A percentile compares a stretch with the other conserved stretches of the same genome.
These are phyloP conservation scores for Drosophila simulans DNA, from an alignment of 1,140 invertebrate species.

Conservation along the genomic window DNA sequence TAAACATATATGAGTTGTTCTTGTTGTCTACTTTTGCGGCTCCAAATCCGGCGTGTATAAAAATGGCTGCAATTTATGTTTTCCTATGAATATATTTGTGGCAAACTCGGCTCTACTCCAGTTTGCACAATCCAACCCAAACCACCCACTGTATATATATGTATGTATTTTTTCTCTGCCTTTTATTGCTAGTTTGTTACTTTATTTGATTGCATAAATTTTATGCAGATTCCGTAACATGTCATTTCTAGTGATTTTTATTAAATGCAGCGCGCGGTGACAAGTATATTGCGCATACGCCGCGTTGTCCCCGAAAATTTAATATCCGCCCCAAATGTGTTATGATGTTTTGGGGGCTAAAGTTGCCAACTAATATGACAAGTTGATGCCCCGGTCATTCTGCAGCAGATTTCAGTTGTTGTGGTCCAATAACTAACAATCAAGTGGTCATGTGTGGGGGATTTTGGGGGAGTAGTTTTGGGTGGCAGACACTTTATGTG, in stretches of 20 bases:
- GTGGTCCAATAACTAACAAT: conserved; percentile 68
- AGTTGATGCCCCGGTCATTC: conserved; percentile 60
- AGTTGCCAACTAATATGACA: conserved; percentile 76
- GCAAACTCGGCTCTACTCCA: conserved; percentile 17
- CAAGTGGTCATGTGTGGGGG: conserved; percentile 32
- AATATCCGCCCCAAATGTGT: conserved; percentile 56
- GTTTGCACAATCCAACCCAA: conserved; percentile 1
- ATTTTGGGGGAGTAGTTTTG: conserved; percentile 7
- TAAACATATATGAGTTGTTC: conserved; percentile 48
- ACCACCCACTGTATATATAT: background rate
- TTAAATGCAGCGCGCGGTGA: conserved; percentile 73
- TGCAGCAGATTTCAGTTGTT: conserved; percentile 38
- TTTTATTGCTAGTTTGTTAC: conserved; percentile 59
- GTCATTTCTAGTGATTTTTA: conserved; percentile 79
- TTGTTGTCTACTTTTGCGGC: conserved; percentile 66
- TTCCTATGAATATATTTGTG: conserved; percentile 79
- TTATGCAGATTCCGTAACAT: conserved; percentile 73
- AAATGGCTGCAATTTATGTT: conserved; percentile 84
- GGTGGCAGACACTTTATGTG: conserved; percentile 65
- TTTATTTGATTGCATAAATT: conserved; percentile 78
- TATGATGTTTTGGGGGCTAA: conserved; percentile 24
- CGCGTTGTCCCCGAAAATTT: conserved; percentile 61
- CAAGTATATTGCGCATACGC: conserved; percentile 78
- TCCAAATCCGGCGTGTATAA: conserved; percentile 81
- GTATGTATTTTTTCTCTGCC: conserved; percentile 19